Evolutionary conservation across 2,797 vertebrate genomes (phyloP), one percentile per base, ranked within the genome.

Genomic region (Glyptemys insculpta): DNA sequence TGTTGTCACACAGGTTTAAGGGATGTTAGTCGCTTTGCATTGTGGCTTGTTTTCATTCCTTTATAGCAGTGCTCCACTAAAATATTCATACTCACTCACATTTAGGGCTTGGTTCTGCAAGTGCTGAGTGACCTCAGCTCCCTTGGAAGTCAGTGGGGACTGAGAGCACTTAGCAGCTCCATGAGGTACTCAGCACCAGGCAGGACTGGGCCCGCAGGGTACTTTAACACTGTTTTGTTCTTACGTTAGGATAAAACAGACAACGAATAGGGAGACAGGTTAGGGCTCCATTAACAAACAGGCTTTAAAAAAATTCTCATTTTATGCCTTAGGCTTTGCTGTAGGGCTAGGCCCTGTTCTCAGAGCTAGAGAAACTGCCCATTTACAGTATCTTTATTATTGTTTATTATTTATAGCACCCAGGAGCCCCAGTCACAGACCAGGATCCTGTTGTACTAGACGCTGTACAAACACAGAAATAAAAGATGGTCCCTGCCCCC

Each of bases 251-350:
- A 76, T 90, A 94, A 97, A 96, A 88, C 81, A 92, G 87, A 91
- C 92, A 93, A 92, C 79, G 83, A 94, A 88, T 56, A 93, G 79
- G 80, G 65, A 96, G 95, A 54, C 57, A 65, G 95, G 96, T 97
- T 92, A 97, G 83, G 93, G 92, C 90, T 96, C 85, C 85, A 92
- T 96, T 97, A 96, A 92, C 90, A 95, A 94, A 96, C 86, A 97
- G 34, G 27, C 92, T 96, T 97, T 91, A 56, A 95, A 95, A 96
- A 97, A 95, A 92, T 79, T 89, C 95, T 96, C 52, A 49, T 59
- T 89, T 95, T 93, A 84, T 90, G 91, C 96, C 93, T 92, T 93
- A 79, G 97, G 96, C 93, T 95, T 96, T 97, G 92, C 96, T 93
- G 92, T 93, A 86, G 93, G 95, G 91, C 86, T 92, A 91, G 85